Evolutionary conservation across 2,797 vertebrate genomes (phyloP).

Genomic region (Lerista edwardsae): DNA sequence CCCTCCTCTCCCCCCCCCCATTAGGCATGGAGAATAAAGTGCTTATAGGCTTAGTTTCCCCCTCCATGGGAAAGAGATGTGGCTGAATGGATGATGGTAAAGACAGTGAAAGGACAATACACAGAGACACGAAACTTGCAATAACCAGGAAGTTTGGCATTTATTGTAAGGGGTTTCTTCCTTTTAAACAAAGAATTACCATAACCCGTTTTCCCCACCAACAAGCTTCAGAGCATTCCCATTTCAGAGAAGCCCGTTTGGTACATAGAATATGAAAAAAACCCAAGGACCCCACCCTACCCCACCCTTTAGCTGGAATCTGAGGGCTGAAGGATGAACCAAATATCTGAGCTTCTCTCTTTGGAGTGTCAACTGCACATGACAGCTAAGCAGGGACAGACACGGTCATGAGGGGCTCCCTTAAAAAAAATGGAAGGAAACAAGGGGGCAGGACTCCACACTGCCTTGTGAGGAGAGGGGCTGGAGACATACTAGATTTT

Average conservation of each 20-base stretch:
- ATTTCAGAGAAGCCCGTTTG: not conserved
- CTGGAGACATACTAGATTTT: constrained; percentile 33
- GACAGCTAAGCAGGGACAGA: fast-evolving
- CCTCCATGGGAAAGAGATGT: too few relatives aligned
- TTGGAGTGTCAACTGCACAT: fast-evolving
- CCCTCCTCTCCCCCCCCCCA: too few relatives aligned
- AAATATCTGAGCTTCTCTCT: not conserved
- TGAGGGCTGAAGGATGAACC: not conserved
- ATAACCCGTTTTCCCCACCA: constrained; percentile 30
- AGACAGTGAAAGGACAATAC: not conserved
- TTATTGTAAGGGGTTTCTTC: constrained; percentile 54
- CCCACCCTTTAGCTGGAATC: not conserved
- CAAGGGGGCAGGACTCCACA: fast-evolving
- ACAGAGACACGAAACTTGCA: not conserved
- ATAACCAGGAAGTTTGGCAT: constrained; percentile 46
- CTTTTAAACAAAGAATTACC: constrained; percentile 33
- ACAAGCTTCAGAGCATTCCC: not conserved
- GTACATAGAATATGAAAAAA: too few relatives aligned
- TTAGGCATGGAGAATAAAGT: not conserved
- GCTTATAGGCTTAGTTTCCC: not conserved
- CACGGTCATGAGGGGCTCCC: fast-evolving
- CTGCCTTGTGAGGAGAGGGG: not conserved
- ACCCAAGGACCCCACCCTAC: too few relatives aligned
- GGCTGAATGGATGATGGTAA: fast-evolving
- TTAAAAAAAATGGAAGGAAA: not conserved